Evolutionary conservation across 2,888 invertebrate genomes (phyloP).

Genomic region (Cataglyphis rosenhaueri): DNA sequence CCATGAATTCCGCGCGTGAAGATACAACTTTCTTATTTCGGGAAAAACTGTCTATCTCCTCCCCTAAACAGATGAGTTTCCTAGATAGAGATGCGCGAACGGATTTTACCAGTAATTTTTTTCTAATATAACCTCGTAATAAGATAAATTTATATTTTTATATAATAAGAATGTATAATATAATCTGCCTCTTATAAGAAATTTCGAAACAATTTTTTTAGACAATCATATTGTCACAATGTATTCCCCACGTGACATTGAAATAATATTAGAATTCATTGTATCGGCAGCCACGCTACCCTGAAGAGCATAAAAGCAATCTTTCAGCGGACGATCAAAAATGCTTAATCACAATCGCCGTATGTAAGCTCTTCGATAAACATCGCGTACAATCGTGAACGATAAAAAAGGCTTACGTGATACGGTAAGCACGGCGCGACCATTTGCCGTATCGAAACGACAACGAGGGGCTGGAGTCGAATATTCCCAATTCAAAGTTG

Average conservation of each 20-base stretch:
- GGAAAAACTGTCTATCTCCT: conserved; percentile 7
- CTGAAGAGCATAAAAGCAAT: background rate
- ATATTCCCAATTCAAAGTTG: conserved; percentile 6
- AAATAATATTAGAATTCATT: background rate
- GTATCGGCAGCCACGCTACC: background rate
- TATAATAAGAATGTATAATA: background rate
- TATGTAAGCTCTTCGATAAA: conserved; percentile 39
- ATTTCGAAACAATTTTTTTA: background rate
- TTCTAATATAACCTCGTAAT: background rate
- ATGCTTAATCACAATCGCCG: background rate
- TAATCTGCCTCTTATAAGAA: background rate
- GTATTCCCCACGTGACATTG: background rate
- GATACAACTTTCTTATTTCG: conserved; percentile 43
- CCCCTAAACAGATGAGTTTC: conserved; percentile 27
- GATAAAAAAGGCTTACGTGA: conserved; percentile 31
- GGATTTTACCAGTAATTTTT: background rate
- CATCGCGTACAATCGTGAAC: conserved; percentile 17
- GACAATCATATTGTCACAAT: background rate
- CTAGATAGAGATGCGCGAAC: background rate
- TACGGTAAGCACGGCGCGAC: conserved; percentile 11
- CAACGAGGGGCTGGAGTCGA: conserved; percentile 11
- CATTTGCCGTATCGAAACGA: conserved; percentile 16
- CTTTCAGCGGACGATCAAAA: background rate
- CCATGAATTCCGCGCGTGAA: conserved; percentile 27
- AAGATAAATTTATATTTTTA: background rate